Evolutionary conservation across 2,113 vertebrate genomes (phyloP).

Genomic region (Agelaius tricolor): DNA sequence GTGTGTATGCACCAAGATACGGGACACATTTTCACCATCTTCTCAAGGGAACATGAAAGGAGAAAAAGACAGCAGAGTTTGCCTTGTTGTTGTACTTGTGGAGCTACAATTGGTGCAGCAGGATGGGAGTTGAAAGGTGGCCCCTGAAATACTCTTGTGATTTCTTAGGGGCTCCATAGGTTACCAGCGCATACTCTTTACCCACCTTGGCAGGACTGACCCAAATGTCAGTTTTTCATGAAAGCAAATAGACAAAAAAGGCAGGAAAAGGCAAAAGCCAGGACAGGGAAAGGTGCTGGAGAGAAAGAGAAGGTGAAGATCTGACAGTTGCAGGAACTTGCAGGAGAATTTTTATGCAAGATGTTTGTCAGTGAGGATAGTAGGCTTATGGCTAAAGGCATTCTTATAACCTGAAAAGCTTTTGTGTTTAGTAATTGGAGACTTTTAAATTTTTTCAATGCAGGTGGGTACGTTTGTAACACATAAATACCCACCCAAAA

Average conservation of each 20-base stretch:
- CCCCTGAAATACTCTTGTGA: background rate
- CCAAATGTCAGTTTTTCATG: background rate
- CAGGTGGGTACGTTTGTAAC: background rate
- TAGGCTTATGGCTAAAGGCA: background rate
- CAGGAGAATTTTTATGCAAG: background rate
- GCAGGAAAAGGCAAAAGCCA: background rate
- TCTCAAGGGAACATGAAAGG: background rate
- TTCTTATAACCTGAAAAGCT: background rate
- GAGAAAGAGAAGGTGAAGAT: background rate
- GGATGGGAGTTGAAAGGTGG: background rate
- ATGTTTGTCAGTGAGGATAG: background rate
- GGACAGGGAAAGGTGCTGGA: background rate
- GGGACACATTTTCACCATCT: background rate
- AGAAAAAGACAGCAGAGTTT: rapidly evolving
- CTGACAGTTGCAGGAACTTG: background rate
- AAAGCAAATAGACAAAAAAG: background rate
- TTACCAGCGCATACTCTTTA: background rate
- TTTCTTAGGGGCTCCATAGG: background rate
- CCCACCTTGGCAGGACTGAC: background rate
- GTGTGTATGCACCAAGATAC: rapidly evolving
- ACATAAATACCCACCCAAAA: background rate
- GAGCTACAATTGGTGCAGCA: background rate
- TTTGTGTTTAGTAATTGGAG: background rate
- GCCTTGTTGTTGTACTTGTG: background rate
- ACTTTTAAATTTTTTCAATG: background rate